These are phyloP conservation scores for Dryadula phaetusa DNA, from an alignment of 2,888 invertebrate genomes.

Conservation along the genomic window DNA sequence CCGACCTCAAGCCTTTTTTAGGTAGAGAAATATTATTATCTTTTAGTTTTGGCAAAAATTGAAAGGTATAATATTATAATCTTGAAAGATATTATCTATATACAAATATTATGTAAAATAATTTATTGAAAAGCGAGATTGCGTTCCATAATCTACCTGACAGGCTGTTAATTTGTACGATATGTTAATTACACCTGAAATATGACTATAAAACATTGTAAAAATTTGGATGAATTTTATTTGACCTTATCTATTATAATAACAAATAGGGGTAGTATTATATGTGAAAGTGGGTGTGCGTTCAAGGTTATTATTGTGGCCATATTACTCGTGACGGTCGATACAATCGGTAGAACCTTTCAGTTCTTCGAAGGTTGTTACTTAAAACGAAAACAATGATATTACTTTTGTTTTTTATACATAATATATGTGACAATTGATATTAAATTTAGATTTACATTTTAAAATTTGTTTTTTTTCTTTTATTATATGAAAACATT, in stretches of 20 bases:
- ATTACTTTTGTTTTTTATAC: slow-evolving; percentile 5
- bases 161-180: neutral
- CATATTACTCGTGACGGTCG: slow-evolving; percentile 57
- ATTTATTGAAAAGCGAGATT: neutral
- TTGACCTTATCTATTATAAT: slow-evolving; percentile 36
- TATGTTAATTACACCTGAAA: neutral
- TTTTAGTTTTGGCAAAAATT: neutral
- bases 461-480: neutral
- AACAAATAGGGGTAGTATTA: slow-evolving; percentile 50
- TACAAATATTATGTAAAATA: neutral
- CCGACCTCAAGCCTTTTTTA: no score
- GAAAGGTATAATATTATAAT: no score
- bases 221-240: slow-evolving; percentile 18
- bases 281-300: slow-evolving; percentile 64
- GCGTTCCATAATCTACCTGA: neutral
- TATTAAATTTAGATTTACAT: neutral
- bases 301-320: slow-evolving; percentile 64
- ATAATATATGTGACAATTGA: slow-evolving; percentile 3
- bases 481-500: no score
- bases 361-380: slow-evolving; percentile 36
- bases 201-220: neutral
- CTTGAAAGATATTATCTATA: neutral
- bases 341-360: slow-evolving; percentile 52
- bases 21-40: neutral
- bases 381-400: slow-evolving; percentile 8